Conservation (phyloP, 2,797 vertebrate species). For the Helicolenus hilgendorfi region DNA sequence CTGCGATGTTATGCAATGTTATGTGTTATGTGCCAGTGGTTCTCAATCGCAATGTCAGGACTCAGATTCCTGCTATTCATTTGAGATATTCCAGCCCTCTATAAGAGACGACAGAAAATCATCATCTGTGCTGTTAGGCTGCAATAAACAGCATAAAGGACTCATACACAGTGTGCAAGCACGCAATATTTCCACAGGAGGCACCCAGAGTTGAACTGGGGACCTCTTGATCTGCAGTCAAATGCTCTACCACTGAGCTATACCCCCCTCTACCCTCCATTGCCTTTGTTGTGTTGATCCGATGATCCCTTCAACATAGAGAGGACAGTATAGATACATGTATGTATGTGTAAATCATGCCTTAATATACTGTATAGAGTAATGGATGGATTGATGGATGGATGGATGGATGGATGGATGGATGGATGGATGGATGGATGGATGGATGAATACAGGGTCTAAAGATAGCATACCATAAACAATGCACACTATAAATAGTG, state of each 20-base stretch:
- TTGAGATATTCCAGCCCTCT: background rate
- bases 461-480: background rate
- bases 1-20: constrained; percentile 22
- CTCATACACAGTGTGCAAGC: background rate
- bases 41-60: background rate
- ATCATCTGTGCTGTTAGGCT: background rate
- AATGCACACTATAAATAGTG: background rate
- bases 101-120: background rate
- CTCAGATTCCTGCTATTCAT: background rate
- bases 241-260: constrained; percentile 79
- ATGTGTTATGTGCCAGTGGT: background rate
- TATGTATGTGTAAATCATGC: background rate
- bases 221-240: constrained; percentile 84
- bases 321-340: background rate
- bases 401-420: background rate
- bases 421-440: background rate
- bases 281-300: background rate
- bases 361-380: too few species aligned
- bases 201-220: background rate
- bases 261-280: constrained; percentile 1
- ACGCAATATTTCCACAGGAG: background rate
- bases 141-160: background rate
- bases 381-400: too few species aligned
- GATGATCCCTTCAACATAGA: background rate
- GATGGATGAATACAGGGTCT: background rate